phyloP scores from a whole-genome alignment of 2,113 vertebrate genomes.

The Sciurus niger region DNA sequence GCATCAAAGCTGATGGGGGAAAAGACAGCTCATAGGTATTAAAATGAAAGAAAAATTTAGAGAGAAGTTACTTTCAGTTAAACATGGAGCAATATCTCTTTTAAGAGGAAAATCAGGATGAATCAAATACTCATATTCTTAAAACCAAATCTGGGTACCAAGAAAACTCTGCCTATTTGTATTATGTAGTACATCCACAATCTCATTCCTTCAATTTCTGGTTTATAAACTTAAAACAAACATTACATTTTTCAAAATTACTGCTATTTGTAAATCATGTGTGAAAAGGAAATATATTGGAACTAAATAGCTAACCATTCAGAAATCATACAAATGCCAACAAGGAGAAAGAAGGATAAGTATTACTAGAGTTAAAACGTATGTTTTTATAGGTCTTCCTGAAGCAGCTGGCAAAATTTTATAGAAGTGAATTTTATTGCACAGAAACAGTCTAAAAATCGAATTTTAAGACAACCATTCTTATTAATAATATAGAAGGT shows the following conservation, averaged over 20 bases:
- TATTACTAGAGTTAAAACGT: slow-evolving; percentile 64
- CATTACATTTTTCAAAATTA: slow-evolving; percentile 68
- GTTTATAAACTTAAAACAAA: slow-evolving; percentile 73
- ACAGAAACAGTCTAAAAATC: slow-evolving; percentile 69
- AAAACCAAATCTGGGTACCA: slow-evolving; percentile 50
- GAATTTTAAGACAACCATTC: slow-evolving; percentile 61
- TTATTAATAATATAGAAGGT: slow-evolving; percentile 51
- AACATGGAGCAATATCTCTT: slow-evolving; percentile 16
- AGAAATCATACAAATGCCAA: slow-evolving; percentile 67
- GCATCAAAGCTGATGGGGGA: slow-evolving; percentile 41
- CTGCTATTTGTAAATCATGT: slow-evolving; percentile 65
- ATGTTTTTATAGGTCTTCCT: slow-evolving; percentile 68
- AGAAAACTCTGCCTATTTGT: slow-evolving; percentile 60
- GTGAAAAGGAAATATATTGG: slow-evolving; percentile 69
- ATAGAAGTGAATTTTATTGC: slow-evolving; percentile 72
- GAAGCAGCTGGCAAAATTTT: slow-evolving; percentile 73
- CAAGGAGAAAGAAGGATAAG: slow-evolving; percentile 54
- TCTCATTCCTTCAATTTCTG: slow-evolving; percentile 66
- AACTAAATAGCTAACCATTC: slow-evolving; percentile 58
- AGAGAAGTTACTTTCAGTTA: slow-evolving; percentile 63
- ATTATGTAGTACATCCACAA: slow-evolving; percentile 48
- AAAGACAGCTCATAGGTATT: slow-evolving; percentile 3
- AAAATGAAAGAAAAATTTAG: slow-evolving; percentile 55
- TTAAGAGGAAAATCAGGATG: slow-evolving; percentile 67
- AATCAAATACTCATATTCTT: slow-evolving; percentile 55